Conservation (phyloP, 1,140 invertebrate genomes). For the Habropoda laboriosa region DNA sequence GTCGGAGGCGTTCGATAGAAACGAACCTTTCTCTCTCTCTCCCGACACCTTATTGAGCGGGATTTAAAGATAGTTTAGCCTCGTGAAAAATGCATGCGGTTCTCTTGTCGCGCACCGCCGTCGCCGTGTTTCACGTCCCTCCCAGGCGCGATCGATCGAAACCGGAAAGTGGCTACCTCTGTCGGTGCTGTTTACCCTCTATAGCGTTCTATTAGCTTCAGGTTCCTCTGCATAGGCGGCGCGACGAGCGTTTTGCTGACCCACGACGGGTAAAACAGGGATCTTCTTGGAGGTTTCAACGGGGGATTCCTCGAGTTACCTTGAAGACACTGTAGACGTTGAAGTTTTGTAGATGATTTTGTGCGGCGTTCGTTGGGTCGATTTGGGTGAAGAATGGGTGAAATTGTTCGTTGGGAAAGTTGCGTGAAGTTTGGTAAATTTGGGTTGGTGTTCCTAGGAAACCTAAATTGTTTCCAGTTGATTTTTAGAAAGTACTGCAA, state of each 20-base stretch:
- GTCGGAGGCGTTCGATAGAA: conserved; percentile 44
- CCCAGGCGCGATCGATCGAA: too few relatives aligned
- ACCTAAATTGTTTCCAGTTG: too few relatives aligned
- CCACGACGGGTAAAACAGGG: conserved; percentile 62
- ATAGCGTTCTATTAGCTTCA: conserved; percentile 22
- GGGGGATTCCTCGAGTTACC: conserved; percentile 17
- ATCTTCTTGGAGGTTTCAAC: neutral
- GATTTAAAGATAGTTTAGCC: conserved; percentile 61
- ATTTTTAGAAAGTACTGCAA: too few relatives aligned
- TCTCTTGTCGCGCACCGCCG: conserved; percentile 15
- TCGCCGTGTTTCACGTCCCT: too few relatives aligned
- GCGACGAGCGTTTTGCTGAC: conserved; percentile 13
- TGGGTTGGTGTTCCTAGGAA: too few relatives aligned
- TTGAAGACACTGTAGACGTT: neutral
- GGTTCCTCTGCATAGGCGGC: conserved; percentile 52
- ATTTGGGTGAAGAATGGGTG: too few relatives aligned
- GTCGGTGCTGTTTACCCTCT: conserved; percentile 24
- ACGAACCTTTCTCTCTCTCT: conserved; percentile 35
- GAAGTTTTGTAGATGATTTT: too few relatives aligned
- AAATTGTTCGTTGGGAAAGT: too few relatives aligned
- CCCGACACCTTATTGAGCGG: conserved; percentile 48
- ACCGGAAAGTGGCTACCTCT: conserved; percentile 65
- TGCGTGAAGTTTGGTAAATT: too few relatives aligned
- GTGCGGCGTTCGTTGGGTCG: too few relatives aligned
- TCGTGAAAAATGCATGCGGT: conserved; percentile 58